These are phyloP conservation scores for Melolontha melolontha DNA, from an alignment of 2,888 invertebrate genomes.

Conservation along the genomic window DNA sequence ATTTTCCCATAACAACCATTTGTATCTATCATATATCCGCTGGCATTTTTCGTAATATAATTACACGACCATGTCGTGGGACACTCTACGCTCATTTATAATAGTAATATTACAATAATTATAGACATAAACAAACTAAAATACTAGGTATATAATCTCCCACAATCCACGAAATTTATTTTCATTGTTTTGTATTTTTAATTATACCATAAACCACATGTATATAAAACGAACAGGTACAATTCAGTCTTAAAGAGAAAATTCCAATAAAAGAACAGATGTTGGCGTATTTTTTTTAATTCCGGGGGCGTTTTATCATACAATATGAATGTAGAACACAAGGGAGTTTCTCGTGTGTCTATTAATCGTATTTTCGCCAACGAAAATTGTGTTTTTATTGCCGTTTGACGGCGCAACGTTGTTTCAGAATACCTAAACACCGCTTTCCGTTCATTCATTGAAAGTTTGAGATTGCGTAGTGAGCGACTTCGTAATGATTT, in stretches of 20 bases:
- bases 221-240: neutral
- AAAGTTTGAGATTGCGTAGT: slow-evolving; percentile 56
- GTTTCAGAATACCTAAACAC: slow-evolving; percentile 29
- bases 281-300: slow-evolving; percentile 9
- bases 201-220: slow-evolving; percentile 19
- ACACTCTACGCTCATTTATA: slow-evolving; percentile 43
- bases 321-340: slow-evolving; percentile 21
- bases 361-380: slow-evolving; percentile 26
- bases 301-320: slow-evolving; percentile 27
- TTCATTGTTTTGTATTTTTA: slow-evolving; percentile 33
- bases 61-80: slow-evolving; percentile 48
- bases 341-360: slow-evolving; percentile 13
- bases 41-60: slow-evolving; percentile 41
- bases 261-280: slow-evolving; percentile 7
- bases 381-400: slow-evolving; percentile 31
- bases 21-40: slow-evolving; percentile 35
- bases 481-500: slow-evolving; percentile 54
- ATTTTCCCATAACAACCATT: slow-evolving; percentile 47
- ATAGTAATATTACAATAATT: slow-evolving; percentile 45
- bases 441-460: slow-evolving; percentile 55
- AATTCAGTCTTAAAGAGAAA: slow-evolving; percentile 3
- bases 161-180: slow-evolving; percentile 42
- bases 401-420: neutral
- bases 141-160: slow-evolving; percentile 15
- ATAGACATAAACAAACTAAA: slow-evolving; percentile 30